Evolutionary conservation across 2,888 invertebrate genomes (phyloP), one percentile per base, ranked within the genome.

Genomic region (Phengaris arion): DNA sequence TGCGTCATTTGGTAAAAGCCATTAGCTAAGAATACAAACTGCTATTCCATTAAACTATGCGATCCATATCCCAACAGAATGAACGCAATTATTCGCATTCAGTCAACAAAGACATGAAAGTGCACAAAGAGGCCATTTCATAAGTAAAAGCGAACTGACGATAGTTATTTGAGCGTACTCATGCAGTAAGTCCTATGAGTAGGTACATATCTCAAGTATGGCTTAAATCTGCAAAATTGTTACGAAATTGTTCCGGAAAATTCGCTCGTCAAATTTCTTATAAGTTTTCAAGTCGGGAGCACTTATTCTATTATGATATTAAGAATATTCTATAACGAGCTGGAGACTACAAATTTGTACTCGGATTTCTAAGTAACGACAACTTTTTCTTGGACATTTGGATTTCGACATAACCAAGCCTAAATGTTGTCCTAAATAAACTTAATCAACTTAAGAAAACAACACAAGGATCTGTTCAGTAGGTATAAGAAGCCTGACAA

Each of bases 81-180:
- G 83, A 86, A 88, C 87, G 89, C 89, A 90, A 91, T 91, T 88
- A 89, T 89, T 89, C 86, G 84, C 84, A 86, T 87, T 85, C 84
- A 84, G 86, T 89, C 87, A 90, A 90, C 90, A 90, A 87, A 89
- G 89, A 87, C 82, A 80, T 82, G 80, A 81, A 81, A 79, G 81
- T 82, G 83, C 86, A 89, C 88, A 89, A 88, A 89, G 87, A 86
- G 85, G 87, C 87, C 85, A 87, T 91, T 89, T 90, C 88, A 89
- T 91, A 91, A 90, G 89, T 91, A 88, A 87, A 83, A 87, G 84
- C 86, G 84, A 85, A 85, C 86, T 84, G 86, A 86, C 84, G 87
- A 89, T 89, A 88, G 89, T 88, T 89, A 89, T 89, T 87, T 86
- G 84, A 83, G 86, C 83, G 88, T 91, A 90, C 90, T 92, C 89